Base-by-base conservation (phyloP, 1,140 invertebrate genomes). In the Conus betulinus region DNA sequence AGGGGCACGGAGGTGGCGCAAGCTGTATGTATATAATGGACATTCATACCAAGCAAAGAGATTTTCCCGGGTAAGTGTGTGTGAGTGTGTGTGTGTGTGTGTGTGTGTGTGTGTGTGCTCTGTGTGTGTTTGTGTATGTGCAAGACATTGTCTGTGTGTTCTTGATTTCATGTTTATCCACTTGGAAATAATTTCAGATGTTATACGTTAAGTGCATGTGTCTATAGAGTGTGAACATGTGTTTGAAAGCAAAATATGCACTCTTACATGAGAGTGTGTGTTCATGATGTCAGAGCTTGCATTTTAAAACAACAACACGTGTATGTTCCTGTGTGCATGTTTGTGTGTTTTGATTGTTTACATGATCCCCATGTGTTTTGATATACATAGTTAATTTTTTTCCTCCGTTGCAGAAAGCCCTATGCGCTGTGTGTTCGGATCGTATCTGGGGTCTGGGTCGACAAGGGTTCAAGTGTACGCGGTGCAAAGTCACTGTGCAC, bases 11-110 rank as follows among this genome's bases (percentile, higher is more conserved):
- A 97, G 99, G 94, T 99, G 99, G 99, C 96, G 98, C 93, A 99
- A 99, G 96, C 96, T 99, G 60, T 99, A 99, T 95, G 97, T 98
- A 93, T 98, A 99, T 92, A 99, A 99, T 95, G 99, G 99, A 91
- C 99, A 99, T 96, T 98, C 99, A 93, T 99, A 99, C 96, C 99
- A 99, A 96, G 98, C 98, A 52, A 99, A 99, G 96, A 96, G 99
- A 93, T 99, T 99, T 95, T 99, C 99, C 96, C 97, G 98, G 96
- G 98, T 99, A 96, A 96, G 89, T 89, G n/a, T 53, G 7, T 53
- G 5, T 39, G 23, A 7, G 15, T 39, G 8, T 27, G n/a, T 39
- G 76, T 39, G 8, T 39, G 8, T 13, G 10, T 51, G 76, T 78
- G 76, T 78, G 76, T 39, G 76, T 78, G 4, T 78, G 25, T 78